Evolutionary conservation across 2,888 invertebrate genomes (phyloP).

Genomic region (Automeris io): DNA sequence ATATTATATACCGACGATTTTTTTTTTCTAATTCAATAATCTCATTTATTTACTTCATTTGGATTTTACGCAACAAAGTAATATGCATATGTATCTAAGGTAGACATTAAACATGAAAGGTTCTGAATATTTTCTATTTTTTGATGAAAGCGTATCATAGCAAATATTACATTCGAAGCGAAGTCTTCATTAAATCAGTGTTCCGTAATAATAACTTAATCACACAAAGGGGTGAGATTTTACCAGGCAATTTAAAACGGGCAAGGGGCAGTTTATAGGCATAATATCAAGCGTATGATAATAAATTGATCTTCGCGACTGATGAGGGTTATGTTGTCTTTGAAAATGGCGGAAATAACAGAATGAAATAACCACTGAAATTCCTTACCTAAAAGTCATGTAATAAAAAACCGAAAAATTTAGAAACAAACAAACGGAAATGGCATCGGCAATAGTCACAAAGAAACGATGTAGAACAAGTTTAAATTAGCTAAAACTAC

Average conservation of each 20-base stretch:
- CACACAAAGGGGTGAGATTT: constrained; percentile 61
- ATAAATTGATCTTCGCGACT: constrained; percentile 6
- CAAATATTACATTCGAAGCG: constrained; percentile 20
- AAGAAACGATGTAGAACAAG: too few species aligned
- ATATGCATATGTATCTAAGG: too few species aligned
- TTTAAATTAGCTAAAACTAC: too few species aligned
- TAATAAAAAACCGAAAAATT: too few species aligned
- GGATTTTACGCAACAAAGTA: too few species aligned
- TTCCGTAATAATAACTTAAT: constrained; percentile 63
- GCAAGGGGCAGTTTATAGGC: constrained; percentile 38
- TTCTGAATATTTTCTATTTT: background rate
- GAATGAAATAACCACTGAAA: background rate
- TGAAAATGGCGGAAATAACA: background rate
- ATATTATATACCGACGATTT: too few species aligned
- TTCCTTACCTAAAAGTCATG: too few species aligned
- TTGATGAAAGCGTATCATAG: constrained; percentile 13
- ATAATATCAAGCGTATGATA: constrained; percentile 18
- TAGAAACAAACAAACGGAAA: too few species aligned
- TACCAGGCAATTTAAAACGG: constrained; percentile 55
- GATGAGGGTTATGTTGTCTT: constrained; percentile 3
- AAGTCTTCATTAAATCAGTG: constrained; percentile 56
- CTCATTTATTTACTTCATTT: too few species aligned
- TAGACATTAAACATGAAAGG: too few species aligned
- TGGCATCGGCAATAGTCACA: too few species aligned
- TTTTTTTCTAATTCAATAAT: too few species aligned